Evolutionary conservation across 92 coral and sea anemone species (phyloP).

Genomic region (Siderastrea siderea): DNA sequence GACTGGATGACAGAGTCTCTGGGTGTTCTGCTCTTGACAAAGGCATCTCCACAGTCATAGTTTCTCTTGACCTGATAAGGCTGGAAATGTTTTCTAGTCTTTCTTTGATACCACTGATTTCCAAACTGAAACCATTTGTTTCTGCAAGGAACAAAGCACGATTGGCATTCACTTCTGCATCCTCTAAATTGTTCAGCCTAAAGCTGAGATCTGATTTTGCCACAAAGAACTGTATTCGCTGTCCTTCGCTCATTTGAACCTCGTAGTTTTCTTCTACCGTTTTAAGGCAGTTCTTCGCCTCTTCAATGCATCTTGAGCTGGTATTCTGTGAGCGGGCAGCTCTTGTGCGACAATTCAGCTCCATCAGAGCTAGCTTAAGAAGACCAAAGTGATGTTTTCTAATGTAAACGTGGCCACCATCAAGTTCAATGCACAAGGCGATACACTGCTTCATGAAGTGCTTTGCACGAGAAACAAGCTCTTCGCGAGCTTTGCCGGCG

Average conservation of each 20-base stretch:
- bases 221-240: conserved; percentile 42
- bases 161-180: conserved; percentile 13
- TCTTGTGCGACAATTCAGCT: conserved; percentile 75
- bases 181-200: conserved; percentile 29
- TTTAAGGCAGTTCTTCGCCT: conserved; percentile 55
- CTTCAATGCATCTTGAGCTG: conserved; percentile 33
- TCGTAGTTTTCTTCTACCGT: conserved; percentile 29
- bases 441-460: conserved; percentile 48
- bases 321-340: conserved; percentile 39
- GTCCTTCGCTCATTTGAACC: conserved; percentile 49
- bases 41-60: background rate
- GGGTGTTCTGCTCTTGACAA: background rate
- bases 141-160: conserved; percentile 55
- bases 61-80: background rate
- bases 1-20: conserved; percentile 18
- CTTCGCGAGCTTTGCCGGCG: conserved; percentile 18
- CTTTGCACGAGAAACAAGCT: conserved; percentile 30
- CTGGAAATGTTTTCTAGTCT: conserved; percentile 22
- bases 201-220: conserved; percentile 49
- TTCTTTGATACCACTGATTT: conserved; percentile 54
- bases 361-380: conserved; percentile 61
- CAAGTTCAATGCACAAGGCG: conserved; percentile 42
- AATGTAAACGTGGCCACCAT: conserved; percentile 51
- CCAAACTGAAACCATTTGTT: conserved; percentile 49
- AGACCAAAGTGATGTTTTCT: conserved; percentile 66